Base-by-base conservation (phyloP, 1,140 invertebrate genomes). In the Portunus trituberculatus region DNA sequence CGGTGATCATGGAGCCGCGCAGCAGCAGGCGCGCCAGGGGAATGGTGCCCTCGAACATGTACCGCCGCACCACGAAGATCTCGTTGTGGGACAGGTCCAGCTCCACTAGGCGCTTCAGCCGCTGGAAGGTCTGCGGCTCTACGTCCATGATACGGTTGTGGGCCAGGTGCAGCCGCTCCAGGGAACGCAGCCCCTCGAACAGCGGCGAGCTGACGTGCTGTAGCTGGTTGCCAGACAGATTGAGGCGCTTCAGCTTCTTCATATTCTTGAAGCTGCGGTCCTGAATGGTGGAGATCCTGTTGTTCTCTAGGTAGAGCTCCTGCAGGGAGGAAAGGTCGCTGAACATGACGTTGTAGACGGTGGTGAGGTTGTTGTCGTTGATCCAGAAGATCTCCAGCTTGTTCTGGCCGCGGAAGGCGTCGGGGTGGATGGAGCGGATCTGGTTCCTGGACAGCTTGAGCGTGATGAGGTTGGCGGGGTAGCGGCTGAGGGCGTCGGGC, bases 351-450 rank as follows among this genome's bases (percentile, higher is more conserved):
- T 93, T 82, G 20, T 89, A 92, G 2, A 96, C 91, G n/a, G 91
- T 87, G 7, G 95, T 94, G 32, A 96, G 67, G 96, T 98, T 98
- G 97, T 99, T 99, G 97, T 98, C 98, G 48, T 98, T 98, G 25
- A 99, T 97, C 98, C 98, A 98, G 97, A 99, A 98, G 94, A 99
- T 98, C 97, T 98, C 98, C 25, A 99, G 98, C 95, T 98, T 98
- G 0, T 98, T 98, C 97, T 99, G 98, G 4, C 98, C 98, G 45
- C 97, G 97, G 29, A 99, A 97, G 0, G 98, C 98, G 96, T 98
- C 98, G 96, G 98, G 98, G 96, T 99, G 98, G 45, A 99, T 97
- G 10, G 98, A 97, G 29, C 97, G 97, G 92, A 99, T 97, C 96
- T 98, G 98, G 97, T 99, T 99, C 92, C 98, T 98, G 96, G 98